Conservation (phyloP, 2,888 invertebrate genomes). For the Antitype chi region DNA sequence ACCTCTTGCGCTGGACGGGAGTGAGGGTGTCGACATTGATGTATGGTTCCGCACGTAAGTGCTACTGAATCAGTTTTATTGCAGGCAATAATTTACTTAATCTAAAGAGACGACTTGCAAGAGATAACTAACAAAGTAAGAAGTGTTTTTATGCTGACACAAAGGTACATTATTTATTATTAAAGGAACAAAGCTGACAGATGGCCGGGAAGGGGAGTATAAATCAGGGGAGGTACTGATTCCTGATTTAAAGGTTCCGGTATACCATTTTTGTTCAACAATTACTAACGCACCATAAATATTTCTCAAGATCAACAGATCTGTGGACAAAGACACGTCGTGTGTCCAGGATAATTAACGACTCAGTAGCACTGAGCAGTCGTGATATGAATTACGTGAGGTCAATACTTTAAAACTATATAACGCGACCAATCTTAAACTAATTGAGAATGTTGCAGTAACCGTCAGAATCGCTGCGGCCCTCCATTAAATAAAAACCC, state of each 20-base stretch:
- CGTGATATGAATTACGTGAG: constrained; percentile 35
- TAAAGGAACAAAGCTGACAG: constrained; percentile 57
- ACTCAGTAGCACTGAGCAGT: constrained; percentile 4
- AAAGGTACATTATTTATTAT: constrained; percentile 60
- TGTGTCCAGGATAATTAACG: constrained; percentile 23
- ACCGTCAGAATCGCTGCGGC: constrained; percentile 73
- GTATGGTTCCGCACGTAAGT: constrained; percentile 52
- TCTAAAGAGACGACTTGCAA: constrained; percentile 56
- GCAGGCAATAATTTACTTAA: constrained; percentile 66
- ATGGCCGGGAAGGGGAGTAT: constrained; percentile 53
- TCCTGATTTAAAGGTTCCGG: constrained; percentile 54
- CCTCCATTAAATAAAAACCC: constrained; percentile 81
- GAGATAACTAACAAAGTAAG: constrained; percentile 46
- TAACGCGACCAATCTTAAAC: constrained; percentile 67
- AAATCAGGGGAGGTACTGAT: constrained; percentile 61
- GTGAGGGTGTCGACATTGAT: constrained; percentile 64
- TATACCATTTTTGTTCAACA: constrained; percentile 26
- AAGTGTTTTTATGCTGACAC: constrained; percentile 55
- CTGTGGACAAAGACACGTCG: constrained; percentile 6
- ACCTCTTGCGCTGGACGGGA: constrained; percentile 35
- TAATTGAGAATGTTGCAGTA: constrained; percentile 74
- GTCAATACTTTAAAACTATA: constrained; percentile 47
- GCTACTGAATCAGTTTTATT: constrained; percentile 68
- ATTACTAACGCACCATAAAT: constrained; percentile 29
- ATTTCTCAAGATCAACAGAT: constrained; percentile 24